Percentiles rank a stretch among this genome's conserved stretches.
phyloP scores from a whole-genome alignment of 2,113 vertebrate species.

The Campylorhamphus procurvoides region DNA sequence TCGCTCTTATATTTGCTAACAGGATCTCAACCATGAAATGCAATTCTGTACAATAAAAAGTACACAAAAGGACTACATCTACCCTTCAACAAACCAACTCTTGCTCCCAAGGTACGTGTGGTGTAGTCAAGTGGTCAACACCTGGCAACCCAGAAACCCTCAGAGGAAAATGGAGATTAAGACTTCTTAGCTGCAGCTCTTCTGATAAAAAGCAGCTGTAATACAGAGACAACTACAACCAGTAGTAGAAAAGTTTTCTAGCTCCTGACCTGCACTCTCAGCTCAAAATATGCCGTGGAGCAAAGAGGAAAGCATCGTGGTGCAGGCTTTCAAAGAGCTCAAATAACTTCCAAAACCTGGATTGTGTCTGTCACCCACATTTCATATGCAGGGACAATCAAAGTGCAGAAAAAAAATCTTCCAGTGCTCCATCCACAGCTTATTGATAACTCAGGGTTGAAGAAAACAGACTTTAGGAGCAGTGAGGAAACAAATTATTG shows the following conservation, averaged over 20 bases:
- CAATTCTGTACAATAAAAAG: not conserved
- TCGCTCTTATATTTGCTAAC: not conserved
- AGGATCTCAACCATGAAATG: not conserved
- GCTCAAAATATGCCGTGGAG: not conserved
- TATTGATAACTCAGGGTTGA: not conserved
- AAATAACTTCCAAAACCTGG: not conserved
- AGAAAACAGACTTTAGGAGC: not conserved
- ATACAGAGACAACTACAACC: not conserved
- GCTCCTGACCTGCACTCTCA: not conserved
- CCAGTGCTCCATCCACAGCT: not conserved
- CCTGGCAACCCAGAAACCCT: not conserved
- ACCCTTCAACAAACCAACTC: not conserved
- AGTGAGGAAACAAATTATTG: not conserved
- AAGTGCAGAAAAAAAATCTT: not conserved
- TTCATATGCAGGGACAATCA: not conserved
- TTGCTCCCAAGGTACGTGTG: not conserved
- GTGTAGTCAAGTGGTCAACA: not conserved
- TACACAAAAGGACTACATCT: not conserved
- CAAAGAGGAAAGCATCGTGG: not conserved
- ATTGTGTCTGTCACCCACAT: not conserved
- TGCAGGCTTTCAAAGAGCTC: not conserved
- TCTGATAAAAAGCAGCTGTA: constrained; percentile 21
- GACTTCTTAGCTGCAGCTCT: not conserved
- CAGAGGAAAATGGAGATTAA: not conserved
- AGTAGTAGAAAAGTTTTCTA: not conserved